Conservation (phyloP, 2,797 vertebrate species). For the Darevskia mixta region DNA sequence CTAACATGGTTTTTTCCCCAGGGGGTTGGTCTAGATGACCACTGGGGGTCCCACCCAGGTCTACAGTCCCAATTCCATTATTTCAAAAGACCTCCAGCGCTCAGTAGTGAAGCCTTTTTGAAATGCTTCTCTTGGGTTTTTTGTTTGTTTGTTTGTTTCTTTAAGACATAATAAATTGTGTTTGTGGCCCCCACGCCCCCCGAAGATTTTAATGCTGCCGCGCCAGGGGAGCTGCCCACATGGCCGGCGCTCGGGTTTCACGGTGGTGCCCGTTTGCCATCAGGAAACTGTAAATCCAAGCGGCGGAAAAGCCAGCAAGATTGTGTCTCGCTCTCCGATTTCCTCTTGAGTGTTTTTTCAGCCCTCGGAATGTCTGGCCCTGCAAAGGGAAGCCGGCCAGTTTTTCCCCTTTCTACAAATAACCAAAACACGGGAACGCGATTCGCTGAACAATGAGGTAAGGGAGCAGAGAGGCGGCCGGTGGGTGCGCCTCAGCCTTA, state of each 20-base stretch:
- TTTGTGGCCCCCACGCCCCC: no score
- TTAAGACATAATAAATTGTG: no score
- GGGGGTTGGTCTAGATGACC: no score
- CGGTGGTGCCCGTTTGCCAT: neutral
- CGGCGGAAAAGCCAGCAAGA: no score
- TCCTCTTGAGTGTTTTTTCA: neutral
- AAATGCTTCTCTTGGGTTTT: neutral
- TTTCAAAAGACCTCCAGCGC: neutral
- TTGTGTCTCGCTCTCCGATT: neutral
- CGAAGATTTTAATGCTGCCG: no score
- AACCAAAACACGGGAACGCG: neutral
- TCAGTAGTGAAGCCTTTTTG: neutral
- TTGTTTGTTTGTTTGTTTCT: no score
- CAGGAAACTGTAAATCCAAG: neutral
- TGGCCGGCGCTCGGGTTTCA: neutral
- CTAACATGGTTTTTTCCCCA: no score
- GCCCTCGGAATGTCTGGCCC: neutral
- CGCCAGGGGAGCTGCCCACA: no score
- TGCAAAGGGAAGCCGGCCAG: neutral
- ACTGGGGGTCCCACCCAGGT: no score
- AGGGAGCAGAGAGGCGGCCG: neutral
- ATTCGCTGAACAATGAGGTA: neutral
- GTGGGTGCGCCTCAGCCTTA: neutral
- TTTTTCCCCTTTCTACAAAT: neutral
- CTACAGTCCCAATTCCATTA: no score